Evolutionary conservation across 2,888 invertebrate species (phyloP).

Genomic region (Palloptera scutellata): DNA sequence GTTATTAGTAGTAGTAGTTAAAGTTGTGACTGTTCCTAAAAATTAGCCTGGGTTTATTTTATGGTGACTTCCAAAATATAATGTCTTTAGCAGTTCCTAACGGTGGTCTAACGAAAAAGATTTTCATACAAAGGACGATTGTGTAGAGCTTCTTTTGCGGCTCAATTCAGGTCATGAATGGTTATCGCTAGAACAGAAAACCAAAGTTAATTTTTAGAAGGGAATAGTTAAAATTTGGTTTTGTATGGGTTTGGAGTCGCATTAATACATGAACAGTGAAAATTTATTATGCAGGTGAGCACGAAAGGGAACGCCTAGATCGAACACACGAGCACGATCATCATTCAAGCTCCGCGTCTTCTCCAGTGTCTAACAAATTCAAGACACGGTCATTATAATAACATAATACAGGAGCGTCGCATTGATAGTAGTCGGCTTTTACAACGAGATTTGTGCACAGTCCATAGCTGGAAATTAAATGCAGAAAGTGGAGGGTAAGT

Average conservation of each 20-base stretch:
- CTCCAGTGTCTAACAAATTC: slow-evolving; percentile 51
- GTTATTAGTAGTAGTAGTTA: too few relatives aligned
- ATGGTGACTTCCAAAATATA: too few relatives aligned
- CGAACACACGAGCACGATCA: slow-evolving; percentile 27
- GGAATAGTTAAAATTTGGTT: too few relatives aligned
- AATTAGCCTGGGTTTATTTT: too few relatives aligned
- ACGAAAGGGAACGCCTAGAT: slow-evolving; percentile 22
- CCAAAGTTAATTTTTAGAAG: too few relatives aligned
- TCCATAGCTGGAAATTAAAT: slow-evolving; percentile 35
- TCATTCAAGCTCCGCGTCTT: slow-evolving; percentile 10
- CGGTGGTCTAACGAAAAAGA: too few relatives aligned
- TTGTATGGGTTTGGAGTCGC: slow-evolving; percentile 33
- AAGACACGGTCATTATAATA: slow-evolving; percentile 26
- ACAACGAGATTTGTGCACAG: slow-evolving; percentile 66
- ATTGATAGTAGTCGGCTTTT: slow-evolving; percentile 86
- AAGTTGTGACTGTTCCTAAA: too few relatives aligned
- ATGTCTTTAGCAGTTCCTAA: too few relatives aligned
- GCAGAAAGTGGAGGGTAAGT: slow-evolving; percentile 39
- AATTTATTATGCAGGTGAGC: slow-evolving; percentile 25
- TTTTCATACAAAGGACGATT: too few relatives aligned
- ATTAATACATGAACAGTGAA: slow-evolving; percentile 28
- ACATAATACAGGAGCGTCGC: slow-evolving; percentile 65
- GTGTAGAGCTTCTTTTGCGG: too few relatives aligned
- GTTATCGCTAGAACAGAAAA: too few relatives aligned
- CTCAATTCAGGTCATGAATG: too few relatives aligned